Evolutionary conservation across 2,888 invertebrate genomes (phyloP).

Genomic region (Atherix ibis): DNA sequence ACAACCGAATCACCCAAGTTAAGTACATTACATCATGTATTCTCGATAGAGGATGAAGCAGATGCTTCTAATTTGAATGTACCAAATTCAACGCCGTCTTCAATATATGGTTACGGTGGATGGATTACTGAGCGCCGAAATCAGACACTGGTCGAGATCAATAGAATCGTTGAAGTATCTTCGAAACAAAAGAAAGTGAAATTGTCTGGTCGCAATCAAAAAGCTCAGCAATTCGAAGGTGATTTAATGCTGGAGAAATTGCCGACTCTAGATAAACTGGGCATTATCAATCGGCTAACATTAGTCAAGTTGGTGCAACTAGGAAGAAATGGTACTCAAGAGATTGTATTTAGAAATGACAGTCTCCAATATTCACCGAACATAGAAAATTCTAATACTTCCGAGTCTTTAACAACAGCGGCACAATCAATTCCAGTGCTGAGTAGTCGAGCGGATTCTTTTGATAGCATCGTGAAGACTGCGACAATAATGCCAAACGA

Average conservation of each 20-base stretch:
- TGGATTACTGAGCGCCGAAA: conserved; percentile 11
- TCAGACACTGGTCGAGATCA: conserved; percentile 42
- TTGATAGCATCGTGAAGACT: neutral
- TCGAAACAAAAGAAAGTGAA: conserved; percentile 46
- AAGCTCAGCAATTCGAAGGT: conserved; percentile 22
- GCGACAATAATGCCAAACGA: too few relatives aligned
- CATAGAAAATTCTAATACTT: too few relatives aligned
- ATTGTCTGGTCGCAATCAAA: conserved; percentile 22
- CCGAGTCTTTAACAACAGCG: conserved; percentile 16
- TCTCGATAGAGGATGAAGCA: conserved; percentile 30
- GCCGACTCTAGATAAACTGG: conserved; percentile 47
- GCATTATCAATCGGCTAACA: conserved; percentile 52
- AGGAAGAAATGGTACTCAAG: neutral
- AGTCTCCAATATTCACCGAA: conserved; percentile 30
- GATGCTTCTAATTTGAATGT: conserved; percentile 18
- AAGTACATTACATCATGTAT: conserved; percentile 35
- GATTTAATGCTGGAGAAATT: conserved; percentile 41
- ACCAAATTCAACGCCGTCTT: neutral
- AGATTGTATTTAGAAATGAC: conserved; percentile 30
- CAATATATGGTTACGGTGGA: neutral
- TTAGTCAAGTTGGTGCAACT: conserved; percentile 49
- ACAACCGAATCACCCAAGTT: conserved; percentile 19
- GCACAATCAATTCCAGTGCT: conserved; percentile 15
- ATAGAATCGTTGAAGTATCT: conserved; percentile 50
- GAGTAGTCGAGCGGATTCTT: conserved; percentile 9